Conservation (phyloP, 1,140 invertebrate species). For the Metopolophium dirhodum region DNA sequence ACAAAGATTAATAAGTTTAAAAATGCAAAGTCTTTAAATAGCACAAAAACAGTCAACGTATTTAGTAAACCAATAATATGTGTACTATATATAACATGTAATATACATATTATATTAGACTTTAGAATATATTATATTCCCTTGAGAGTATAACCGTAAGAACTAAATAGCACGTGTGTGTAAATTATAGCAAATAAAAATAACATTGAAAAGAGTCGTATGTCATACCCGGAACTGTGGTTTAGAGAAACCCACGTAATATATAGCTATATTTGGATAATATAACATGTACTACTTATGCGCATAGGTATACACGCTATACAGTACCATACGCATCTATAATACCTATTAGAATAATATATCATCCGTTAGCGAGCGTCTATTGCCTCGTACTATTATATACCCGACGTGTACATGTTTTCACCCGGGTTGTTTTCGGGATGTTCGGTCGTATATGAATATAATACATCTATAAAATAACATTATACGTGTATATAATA, state of each 20-base stretch:
- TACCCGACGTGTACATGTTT: neutral
- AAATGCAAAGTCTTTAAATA: no score
- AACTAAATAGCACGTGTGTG: neutral
- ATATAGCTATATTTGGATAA: neutral
- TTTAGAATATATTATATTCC: neutral
- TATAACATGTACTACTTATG: neutral
- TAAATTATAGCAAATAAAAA: neutral
- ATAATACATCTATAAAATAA: neutral
- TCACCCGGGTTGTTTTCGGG: neutral
- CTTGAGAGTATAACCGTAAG: neutral
- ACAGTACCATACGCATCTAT: no score
- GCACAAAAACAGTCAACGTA: no score
- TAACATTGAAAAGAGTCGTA: neutral
- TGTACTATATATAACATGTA: neutral
- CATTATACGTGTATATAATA: neutral
- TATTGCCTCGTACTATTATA: neutral
- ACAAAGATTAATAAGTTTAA: no score
- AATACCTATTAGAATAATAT: neutral
- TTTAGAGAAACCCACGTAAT: neutral
- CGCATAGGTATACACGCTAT: neutral
- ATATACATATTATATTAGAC: neutral
- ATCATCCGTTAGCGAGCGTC: neutral
- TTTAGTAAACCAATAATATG: no score
- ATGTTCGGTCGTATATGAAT: neutral
- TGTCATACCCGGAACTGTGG: neutral